Evolutionary conservation across 2,797 vertebrate genomes (phyloP).

Genomic region (Eulemur coronatus): DNA sequence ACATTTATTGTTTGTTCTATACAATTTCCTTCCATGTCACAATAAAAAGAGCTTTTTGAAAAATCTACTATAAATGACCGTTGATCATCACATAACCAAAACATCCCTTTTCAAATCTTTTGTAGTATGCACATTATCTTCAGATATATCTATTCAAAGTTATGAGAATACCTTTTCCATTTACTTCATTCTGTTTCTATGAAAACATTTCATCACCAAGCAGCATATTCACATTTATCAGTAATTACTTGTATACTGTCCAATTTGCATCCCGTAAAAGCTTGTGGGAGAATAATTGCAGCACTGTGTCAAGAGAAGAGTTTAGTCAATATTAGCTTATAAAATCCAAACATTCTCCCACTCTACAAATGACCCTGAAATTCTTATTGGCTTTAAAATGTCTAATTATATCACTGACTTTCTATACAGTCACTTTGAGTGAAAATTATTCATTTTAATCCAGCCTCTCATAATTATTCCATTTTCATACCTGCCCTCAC

Average conservation of each 20-base stretch:
- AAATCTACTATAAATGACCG: constrained; percentile 61
- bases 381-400: constrained; percentile 63
- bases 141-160: constrained; percentile 74
- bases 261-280: constrained; percentile 48
- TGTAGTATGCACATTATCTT: constrained; percentile 66
- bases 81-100: constrained; percentile 68
- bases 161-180: constrained; percentile 69
- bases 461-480: constrained; percentile 57
- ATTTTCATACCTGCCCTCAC: constrained; percentile 41
- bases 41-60: constrained; percentile 65
- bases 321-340: constrained; percentile 27
- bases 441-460: constrained; percentile 60
- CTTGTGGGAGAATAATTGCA: constrained; percentile 60
- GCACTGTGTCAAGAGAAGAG: constrained; percentile 14
- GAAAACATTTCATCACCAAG: constrained; percentile 74
- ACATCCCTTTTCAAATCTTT: constrained; percentile 66
- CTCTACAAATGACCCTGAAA: constrained; percentile 61
- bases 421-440: constrained; percentile 52
- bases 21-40: constrained; percentile 44
- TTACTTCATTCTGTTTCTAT: constrained; percentile 72
- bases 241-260: constrained; percentile 71
- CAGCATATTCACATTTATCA: constrained; percentile 71
- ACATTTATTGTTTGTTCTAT: constrained; percentile 56
- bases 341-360: constrained; percentile 50
- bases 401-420: constrained; percentile 71